Evolutionary conservation across 37 sponge, comb jelly and placozoan species (phyloP).

Genomic region (Beroe forskalii): DNA sequence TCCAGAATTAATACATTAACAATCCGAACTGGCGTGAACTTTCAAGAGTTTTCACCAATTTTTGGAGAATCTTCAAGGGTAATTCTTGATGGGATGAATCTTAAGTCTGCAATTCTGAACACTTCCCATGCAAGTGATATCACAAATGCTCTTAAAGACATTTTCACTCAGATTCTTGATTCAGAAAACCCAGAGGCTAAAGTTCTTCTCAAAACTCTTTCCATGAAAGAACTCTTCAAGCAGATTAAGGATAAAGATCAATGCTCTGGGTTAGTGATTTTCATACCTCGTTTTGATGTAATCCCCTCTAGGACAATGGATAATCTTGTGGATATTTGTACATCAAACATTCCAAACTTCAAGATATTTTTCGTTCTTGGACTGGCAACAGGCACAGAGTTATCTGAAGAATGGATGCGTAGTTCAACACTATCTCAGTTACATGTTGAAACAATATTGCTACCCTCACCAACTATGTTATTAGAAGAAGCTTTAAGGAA

Average conservation of each 20-base stretch:
- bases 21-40: constrained; percentile 31
- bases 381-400: constrained; percentile 6
- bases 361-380: constrained; percentile 3
- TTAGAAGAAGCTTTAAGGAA: background rate
- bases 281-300: constrained; percentile 53
- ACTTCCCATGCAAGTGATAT: background rate
- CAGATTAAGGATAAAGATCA: background rate
- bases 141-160: background rate
- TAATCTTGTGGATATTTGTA: constrained; percentile 26
- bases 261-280: background rate
- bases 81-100: background rate
- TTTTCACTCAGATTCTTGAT: constrained; percentile 2
- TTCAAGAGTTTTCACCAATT: constrained; percentile 24
- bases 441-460: background rate
- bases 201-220: constrained; percentile 12
- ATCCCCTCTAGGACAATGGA: background rate
- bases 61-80: background rate
- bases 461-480: constrained; percentile 14
- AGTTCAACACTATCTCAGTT: background rate
- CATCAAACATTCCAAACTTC: background rate
- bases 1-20: constrained; percentile 2
- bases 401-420: constrained; percentile 45
- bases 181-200: background rate
- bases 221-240: background rate
- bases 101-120: constrained; percentile 13